Base-by-base conservation (phyloP, 2,888 invertebrate species). In the Clunio marinus region DNA sequence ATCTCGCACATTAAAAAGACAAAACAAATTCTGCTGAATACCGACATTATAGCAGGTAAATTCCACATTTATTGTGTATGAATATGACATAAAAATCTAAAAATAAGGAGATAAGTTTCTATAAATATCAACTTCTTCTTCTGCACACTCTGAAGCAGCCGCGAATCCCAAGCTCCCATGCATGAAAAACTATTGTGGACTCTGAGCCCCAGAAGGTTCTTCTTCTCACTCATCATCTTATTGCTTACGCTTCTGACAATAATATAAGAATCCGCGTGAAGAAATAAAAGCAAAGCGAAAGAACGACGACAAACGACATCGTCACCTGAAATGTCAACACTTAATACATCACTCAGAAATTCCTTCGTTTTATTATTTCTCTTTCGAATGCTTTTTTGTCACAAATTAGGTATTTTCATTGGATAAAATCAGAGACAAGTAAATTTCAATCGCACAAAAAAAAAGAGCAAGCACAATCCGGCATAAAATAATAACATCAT, bases 401-500 rank as follows among this genome's bases (percentile, higher is more conserved):
- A 51, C 17, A 51, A 51, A 51, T 51, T 51, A 22, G n/a, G n/a
- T n/a, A n/a, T n/a, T n/a, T n/a, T 17, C n/a, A 13, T 22, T 51
- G 5, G 22, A 8, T 51, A 22, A 51, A 51, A 22, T 51, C 51
- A 51, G 51, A 51, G 13, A n/a, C 22, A 2, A 51, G 17, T n/a
- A 51, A 51, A 45, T 45, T 45, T 10, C 10, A 4, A 45, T 10
- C 45, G n/a, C 10, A 51, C 51, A 51, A n/a, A n/a, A n/a, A n/a
- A n/a, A n/a, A n/a, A n/a, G n/a, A n/a, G n/a, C n/a, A n/a, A n/a
- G 51, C 51, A 51, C 51, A 51, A 51, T 51, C 51, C 51, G 51
- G 51, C 51, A 51, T 51, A n/a, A 60, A 65, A 46, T 65, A 65
- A 65, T 65, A 65, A 65, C 63, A 65, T 65, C 63, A 65, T 65